Percentiles rank a stretch among this genome's conserved stretches.
phyloP scores from a whole-genome alignment of 1,140 invertebrate species.

The Schlechtendalia chinensis region DNA sequence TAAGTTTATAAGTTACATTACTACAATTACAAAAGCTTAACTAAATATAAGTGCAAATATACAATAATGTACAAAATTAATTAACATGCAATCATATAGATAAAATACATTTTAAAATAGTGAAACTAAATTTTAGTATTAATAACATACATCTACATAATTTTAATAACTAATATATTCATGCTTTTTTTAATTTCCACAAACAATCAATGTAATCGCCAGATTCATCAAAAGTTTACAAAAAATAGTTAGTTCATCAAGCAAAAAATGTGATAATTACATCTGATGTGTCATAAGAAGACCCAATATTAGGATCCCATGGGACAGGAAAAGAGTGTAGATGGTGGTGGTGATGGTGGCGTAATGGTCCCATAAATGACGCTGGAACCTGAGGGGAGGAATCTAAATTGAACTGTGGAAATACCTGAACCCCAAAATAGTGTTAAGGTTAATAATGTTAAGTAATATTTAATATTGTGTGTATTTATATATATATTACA shows the following conservation, averaged over 20 bases:
- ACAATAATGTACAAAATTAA: neutral
- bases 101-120: no score
- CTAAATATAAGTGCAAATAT: neutral
- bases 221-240: neutral
- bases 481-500: no score
- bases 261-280: slow-evolving; percentile 46
- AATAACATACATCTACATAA: no score
- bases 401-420: slow-evolving; percentile 49
- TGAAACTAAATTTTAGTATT: neutral
- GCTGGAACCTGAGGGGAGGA: slow-evolving; percentile 44
- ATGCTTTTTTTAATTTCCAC: neutral
- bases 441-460: slow-evolving; percentile 35
- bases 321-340: slow-evolving; percentile 44
- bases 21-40: neutral
- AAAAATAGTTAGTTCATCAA: slow-evolving; percentile 12
- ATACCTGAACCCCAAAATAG: slow-evolving; percentile 46
- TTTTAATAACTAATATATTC: neutral
- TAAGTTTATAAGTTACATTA: neutral
- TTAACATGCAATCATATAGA: neutral
- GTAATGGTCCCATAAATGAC: slow-evolving; percentile 46
- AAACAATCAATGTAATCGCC: neutral
- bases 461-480: no score
- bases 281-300: slow-evolving; percentile 47
- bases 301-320: slow-evolving; percentile 46
- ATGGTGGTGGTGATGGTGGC: slow-evolving; percentile 40